A percentile compares a stretch with the other conserved stretches of the same genome.
Evolutionary conservation across 1,140 invertebrate species (phyloP).

Genomic region (Drosophila malerkotliana): DNA sequence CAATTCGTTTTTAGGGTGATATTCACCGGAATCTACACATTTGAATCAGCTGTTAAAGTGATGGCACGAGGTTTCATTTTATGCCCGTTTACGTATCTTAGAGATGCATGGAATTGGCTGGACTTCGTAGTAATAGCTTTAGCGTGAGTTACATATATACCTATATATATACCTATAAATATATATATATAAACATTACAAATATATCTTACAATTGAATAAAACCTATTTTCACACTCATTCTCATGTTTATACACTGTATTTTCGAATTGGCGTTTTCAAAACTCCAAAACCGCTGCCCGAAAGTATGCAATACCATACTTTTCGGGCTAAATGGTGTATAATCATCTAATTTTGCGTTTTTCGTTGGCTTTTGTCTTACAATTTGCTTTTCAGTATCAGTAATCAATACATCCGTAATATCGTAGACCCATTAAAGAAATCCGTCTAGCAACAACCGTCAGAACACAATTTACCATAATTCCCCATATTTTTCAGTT

Average conservation of each 20-base stretch:
- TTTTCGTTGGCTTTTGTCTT: slow-evolving; percentile 32
- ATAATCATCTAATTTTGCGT: slow-evolving; percentile 4
- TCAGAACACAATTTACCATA: neutral
- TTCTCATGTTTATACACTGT: neutral
- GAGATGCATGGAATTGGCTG: slow-evolving; percentile 99
- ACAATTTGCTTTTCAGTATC: slow-evolving; percentile 29
- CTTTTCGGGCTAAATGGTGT: neutral
- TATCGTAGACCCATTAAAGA: slow-evolving; percentile 19
- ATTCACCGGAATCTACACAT: slow-evolving; percentile 99
- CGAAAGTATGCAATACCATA: neutral
- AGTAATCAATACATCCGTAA: slow-evolving; percentile 23
- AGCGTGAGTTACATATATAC: slow-evolving; percentile 94
- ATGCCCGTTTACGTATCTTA: slow-evolving; percentile 99
- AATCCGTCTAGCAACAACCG: slow-evolving; percentile 13
- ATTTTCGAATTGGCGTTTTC: neutral
- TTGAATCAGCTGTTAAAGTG: slow-evolving; percentile 99
- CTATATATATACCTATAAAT: slow-evolving; percentile 55
- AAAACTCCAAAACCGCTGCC: neutral
- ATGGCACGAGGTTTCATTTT: slow-evolving; percentile 99
- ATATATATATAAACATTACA: slow-evolving; percentile 23
- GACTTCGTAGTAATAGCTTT: slow-evolving; percentile 99
- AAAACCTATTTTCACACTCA: neutral
- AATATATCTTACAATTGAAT: slow-evolving; percentile 35
- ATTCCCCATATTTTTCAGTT: slow-evolving; percentile 8
- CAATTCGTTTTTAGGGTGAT: slow-evolving; percentile 92